phyloP scores from a whole-genome alignment of 2,888 invertebrate species.

The Linyphia triangularis region DNA sequence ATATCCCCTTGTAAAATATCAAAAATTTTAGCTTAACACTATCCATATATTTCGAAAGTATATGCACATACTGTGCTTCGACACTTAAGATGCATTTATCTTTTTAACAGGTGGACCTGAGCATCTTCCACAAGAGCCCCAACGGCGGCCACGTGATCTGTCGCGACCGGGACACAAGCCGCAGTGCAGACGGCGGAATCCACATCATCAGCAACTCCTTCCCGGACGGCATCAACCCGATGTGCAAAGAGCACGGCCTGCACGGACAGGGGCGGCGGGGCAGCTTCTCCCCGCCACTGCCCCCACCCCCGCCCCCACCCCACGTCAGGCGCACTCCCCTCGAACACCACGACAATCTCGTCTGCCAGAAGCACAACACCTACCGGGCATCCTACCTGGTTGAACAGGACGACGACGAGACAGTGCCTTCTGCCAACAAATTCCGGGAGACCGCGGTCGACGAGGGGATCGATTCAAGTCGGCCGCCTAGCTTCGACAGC shows the following conservation, averaged over 20 bases:
- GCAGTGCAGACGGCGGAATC: constrained; percentile 47
- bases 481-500: constrained; percentile 75
- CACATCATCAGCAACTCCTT: constrained; percentile 72
- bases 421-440: constrained; percentile 37
- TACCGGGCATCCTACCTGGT: constrained; percentile 38
- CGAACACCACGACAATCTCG: constrained; percentile 60
- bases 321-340: constrained; percentile 51
- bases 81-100: background rate
- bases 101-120: constrained; percentile 62
- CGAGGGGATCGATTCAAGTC: constrained; percentile 53
- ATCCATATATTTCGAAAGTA: too few relatives aligned
- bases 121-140: constrained; percentile 73
- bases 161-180: constrained; percentile 41
- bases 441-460: constrained; percentile 42
- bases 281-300: constrained; percentile 76
- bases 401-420: constrained; percentile 41
- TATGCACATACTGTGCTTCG: too few relatives aligned
- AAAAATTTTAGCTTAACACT: too few relatives aligned
- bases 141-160: constrained; percentile 74
- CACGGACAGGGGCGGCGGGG: constrained; percentile 68
- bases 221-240: constrained; percentile 64
- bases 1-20: too few relatives aligned
- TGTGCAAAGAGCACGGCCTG: constrained; percentile 72
- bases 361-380: constrained; percentile 68
- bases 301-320: constrained; percentile 76